Conservation (phyloP, 2,797 vertebrate genomes). For the Kryptopterus vitreolus region DNA sequence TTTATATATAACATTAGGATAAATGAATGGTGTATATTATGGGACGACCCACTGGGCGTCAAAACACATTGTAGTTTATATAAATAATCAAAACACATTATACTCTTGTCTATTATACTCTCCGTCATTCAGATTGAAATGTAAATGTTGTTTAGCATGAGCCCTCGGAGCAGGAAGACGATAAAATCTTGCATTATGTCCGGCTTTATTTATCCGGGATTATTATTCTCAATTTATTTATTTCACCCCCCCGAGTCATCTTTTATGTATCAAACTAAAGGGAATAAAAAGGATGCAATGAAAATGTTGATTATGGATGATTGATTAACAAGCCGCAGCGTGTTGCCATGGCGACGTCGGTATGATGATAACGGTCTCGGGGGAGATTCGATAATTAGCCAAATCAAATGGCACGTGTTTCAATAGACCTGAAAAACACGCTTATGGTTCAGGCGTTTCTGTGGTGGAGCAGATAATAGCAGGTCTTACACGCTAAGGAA, state of each 20-base stretch:
- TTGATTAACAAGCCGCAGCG: neutral
- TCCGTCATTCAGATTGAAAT: neutral
- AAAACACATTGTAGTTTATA: no score
- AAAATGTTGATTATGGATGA: neutral
- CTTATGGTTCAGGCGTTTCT: neutral
- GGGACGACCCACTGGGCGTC: no score
- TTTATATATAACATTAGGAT: no score
- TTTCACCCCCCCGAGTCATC: neutral
- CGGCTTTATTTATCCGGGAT: no score
- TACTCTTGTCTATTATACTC: neutral
- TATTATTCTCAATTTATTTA: neutral
- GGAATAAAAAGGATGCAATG: neutral
- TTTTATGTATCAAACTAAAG: neutral
- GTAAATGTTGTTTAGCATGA: neutral
- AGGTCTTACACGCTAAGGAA: neutral
- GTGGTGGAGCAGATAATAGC: neutral
- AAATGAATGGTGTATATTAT: no score
- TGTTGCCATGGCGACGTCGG: constrained; percentile 2
- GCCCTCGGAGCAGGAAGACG: neutral
- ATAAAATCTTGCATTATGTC: neutral
- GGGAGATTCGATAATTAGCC: neutral
- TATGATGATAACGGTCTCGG: no score
- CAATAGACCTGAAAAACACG: no score
- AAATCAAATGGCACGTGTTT: neutral
- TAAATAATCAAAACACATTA: no score